Percentiles rank a stretch among this genome's conserved stretches.
phyloP scores from a whole-genome alignment of 2,888 invertebrate species.

The Acanthoscelides obtectus region DNA sequence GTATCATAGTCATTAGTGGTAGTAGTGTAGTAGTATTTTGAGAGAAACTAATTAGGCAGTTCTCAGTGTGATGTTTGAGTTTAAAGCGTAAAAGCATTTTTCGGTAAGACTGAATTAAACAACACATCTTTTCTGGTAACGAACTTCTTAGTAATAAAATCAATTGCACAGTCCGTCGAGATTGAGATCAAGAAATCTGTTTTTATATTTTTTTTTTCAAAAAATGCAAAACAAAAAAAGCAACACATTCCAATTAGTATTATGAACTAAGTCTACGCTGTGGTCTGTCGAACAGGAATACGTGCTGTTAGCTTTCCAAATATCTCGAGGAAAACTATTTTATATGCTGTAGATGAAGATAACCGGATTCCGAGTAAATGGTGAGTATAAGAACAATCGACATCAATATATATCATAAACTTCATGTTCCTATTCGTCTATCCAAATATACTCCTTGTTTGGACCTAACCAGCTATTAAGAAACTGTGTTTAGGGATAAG shows the following conservation, averaged over 20 bases:
- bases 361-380: no score
- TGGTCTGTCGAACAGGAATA: not conserved
- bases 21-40: slow-evolving; percentile 38
- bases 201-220: not conserved
- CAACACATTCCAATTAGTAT: not conserved
- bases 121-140: slow-evolving; percentile 49
- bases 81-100: slow-evolving; percentile 37
- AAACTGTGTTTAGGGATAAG: no score
- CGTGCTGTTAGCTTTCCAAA: not conserved
- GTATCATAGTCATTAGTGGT: slow-evolving; percentile 48
- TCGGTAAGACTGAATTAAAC: slow-evolving; percentile 50
- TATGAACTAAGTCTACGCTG: not conserved
- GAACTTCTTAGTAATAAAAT: slow-evolving; percentile 44
- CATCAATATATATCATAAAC: no score
- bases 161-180: slow-evolving; percentile 34
- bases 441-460: no score
- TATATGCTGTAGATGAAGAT: no score
- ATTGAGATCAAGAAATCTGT: slow-evolving; percentile 21
- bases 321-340: not conserved
- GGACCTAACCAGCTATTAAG: no score
- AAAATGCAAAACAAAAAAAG: not conserved
- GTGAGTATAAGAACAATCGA: no score
- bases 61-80: slow-evolving; percentile 26
- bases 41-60: slow-evolving; percentile 26
- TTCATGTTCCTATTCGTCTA: no score